Percentiles rank a stretch among this genome's conserved stretches.
Conservation (phyloP, 2,113 vertebrate species). For the Oenanthe melanoleuca region DNA sequence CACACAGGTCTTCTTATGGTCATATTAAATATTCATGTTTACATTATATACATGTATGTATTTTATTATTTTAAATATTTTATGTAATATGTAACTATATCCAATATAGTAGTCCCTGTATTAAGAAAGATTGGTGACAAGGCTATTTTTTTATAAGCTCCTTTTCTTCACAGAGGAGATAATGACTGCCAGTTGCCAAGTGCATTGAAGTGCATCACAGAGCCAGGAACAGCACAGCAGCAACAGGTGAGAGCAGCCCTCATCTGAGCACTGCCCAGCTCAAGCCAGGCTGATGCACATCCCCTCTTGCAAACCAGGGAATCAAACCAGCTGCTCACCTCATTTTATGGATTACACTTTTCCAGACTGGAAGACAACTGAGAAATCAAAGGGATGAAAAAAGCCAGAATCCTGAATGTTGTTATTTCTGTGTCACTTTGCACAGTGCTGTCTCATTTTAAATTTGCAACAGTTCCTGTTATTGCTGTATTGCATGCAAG, state of each 20-base stretch:
- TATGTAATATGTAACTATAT: neutral
- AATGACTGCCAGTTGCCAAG: rapidly evolving
- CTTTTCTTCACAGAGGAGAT: neutral
- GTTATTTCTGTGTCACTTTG: neutral
- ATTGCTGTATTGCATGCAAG: neutral
- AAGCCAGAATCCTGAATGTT: neutral
- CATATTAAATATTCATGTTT: rapidly evolving
- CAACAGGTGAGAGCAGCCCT: neutral
- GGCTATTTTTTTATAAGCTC: neutral
- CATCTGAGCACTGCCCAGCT: neutral
- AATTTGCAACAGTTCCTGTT: slow-evolving; percentile 14
- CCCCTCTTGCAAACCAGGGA: neutral
- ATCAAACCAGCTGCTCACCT: neutral
- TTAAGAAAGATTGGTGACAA: neutral
- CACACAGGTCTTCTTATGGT: rapidly evolving
- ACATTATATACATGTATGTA: neutral
- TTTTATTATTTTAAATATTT: neutral
- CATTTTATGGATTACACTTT: neutral
- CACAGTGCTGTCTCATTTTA: neutral
- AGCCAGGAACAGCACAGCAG: neutral
- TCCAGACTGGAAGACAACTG: neutral
- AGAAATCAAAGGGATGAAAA: neutral
- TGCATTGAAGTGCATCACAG: neutral
- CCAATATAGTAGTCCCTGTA: neutral
- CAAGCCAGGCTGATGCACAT: neutral